Percentiles rank a stretch among this genome's conserved stretches.
Evolutionary conservation across 1,140 invertebrate species (phyloP).

Genomic region (Lineus longissimus): DNA sequence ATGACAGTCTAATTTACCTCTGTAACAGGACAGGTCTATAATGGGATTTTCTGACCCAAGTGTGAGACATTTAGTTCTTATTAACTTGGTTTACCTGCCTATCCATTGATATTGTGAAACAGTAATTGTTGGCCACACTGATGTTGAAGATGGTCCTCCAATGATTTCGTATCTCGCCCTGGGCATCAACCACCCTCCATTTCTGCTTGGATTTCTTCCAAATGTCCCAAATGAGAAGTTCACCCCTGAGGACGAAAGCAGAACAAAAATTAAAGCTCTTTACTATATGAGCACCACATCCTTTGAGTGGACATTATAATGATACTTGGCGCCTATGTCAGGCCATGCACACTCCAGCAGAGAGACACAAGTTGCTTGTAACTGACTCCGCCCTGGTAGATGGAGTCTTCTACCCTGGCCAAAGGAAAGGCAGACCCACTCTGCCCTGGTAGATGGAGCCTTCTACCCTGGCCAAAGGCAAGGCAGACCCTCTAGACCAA

Average conservation of each 20-base stretch:
- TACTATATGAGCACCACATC: background rate
- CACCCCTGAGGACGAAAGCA: slow-evolving; percentile 32
- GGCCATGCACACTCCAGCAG: no score
- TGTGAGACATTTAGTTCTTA: no score
- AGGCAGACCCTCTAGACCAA: slow-evolving; percentile 54
- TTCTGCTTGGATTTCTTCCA: slow-evolving; percentile 25
- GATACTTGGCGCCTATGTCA: background rate
- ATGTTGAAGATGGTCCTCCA: slow-evolving; percentile 37
- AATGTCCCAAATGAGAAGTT: slow-evolving; percentile 39
- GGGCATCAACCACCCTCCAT: slow-evolving; percentile 42
- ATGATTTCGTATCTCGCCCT: slow-evolving; percentile 52
- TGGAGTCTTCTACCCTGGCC: no score
- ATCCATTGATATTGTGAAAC: slow-evolving; percentile 56
- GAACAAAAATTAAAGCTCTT: slow-evolving; percentile 50
- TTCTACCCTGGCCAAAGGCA: no score
- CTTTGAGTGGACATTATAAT: background rate
- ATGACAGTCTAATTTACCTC: no score
- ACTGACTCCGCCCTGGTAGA: no score
- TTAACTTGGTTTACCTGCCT: slow-evolving; percentile 45
- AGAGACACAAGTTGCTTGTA: no score
- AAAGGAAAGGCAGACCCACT: no score
- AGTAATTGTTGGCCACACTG: slow-evolving; percentile 19
- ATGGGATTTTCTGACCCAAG: no score
- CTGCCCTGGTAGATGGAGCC: no score
- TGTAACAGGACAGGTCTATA: no score